A percentile compares a stretch with the other conserved stretches of the same genome.
Conservation (phyloP, 2,113 vertebrate species). For the Mustela nigripes region DNA sequence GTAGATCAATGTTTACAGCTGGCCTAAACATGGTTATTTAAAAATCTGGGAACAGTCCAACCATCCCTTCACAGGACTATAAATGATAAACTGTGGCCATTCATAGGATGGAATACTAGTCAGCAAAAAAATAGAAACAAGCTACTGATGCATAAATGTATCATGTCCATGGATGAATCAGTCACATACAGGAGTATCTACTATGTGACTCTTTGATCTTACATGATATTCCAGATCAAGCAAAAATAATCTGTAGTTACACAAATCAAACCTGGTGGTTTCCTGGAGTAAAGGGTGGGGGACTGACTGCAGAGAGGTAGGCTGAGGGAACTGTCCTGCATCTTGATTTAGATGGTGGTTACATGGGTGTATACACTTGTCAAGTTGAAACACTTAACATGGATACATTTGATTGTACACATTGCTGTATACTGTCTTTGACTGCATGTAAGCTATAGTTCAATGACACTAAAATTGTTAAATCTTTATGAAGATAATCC, state of each 20-base stretch:
- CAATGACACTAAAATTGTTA: neutral
- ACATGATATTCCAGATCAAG: neutral
- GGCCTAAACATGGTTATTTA: neutral
- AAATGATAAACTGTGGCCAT: neutral
- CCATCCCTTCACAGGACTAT: neutral
- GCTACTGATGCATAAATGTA: neutral
- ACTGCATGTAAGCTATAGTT: neutral
- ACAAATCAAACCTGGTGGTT: neutral
- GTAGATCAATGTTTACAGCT: neutral
- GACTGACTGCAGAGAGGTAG: neutral
- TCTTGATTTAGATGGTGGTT: neutral
- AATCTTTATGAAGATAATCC: neutral
- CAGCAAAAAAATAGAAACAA: neutral
- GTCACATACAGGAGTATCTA: neutral
- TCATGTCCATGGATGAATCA: neutral
- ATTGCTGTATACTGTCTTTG: neutral
- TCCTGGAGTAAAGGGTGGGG: neutral
- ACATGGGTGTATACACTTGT: neutral
- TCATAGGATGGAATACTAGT: neutral
- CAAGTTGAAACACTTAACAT: neutral
- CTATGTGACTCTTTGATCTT: neutral
- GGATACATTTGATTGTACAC: neutral
- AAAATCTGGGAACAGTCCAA: neutral
- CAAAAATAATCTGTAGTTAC: neutral
- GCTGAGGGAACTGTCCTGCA: neutral